phyloP scores from a whole-genome alignment of 2,113 vertebrate species.

The Lucifuga dentata region DNA sequence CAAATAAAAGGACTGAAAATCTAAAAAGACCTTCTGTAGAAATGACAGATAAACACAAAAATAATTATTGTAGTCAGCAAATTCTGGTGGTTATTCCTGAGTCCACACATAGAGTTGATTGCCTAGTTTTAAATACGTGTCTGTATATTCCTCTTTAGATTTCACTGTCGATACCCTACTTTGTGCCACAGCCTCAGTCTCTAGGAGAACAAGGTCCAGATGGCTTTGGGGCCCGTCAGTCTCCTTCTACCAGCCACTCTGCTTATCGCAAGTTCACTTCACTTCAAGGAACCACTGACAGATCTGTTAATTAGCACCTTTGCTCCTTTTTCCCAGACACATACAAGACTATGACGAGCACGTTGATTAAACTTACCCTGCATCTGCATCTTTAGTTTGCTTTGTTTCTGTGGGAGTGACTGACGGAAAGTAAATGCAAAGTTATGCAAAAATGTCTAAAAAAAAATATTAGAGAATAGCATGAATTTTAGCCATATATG shows the following conservation, averaged over 20 bases:
- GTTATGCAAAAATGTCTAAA: background rate
- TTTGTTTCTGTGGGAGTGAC: background rate
- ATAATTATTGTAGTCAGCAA: too few relatives aligned
- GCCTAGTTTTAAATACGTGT: background rate
- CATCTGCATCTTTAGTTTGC: slow-evolving; percentile 23
- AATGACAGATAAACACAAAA: too few relatives aligned
- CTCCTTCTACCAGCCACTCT: slow-evolving; percentile 66
- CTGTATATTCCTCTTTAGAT: slow-evolving; percentile 1
- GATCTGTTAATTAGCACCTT: slow-evolving; percentile 83
- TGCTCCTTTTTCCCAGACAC: slow-evolving; percentile 46
- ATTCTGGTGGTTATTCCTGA: background rate
- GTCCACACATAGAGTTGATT: background rate
- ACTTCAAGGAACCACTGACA: slow-evolving; percentile 83
- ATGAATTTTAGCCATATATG: background rate
- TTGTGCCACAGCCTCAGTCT: slow-evolving; percentile 42
- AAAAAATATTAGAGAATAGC: background rate
- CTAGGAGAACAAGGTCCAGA: slow-evolving; percentile 79
- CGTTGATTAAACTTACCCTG: slow-evolving; percentile 31
- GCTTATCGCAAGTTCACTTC: slow-evolving; percentile 81
- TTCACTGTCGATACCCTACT: slow-evolving; percentile 14
- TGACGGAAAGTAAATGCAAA: too few relatives aligned
- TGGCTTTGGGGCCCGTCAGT: slow-evolving; percentile 58
- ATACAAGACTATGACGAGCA: slow-evolving; percentile 40
- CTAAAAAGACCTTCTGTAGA: background rate
- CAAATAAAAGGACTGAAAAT: background rate